phyloP scores from a whole-genome alignment of 2,888 invertebrate species.

The Cataglyphis livida region DNA sequence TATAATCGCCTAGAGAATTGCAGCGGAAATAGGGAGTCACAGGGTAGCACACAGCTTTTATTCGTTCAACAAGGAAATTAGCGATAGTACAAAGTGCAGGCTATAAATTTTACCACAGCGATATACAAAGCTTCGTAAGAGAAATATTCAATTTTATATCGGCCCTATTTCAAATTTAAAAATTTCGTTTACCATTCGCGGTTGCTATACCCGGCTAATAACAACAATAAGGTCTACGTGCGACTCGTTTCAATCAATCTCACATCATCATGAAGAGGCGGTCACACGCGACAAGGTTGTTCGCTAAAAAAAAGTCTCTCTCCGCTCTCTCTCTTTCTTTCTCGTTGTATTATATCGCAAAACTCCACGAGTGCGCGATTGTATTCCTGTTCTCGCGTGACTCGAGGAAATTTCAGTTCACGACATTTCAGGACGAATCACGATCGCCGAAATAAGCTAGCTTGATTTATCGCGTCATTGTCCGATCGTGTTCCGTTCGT shows the following conservation, averaged over 20 bases:
- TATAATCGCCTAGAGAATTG: neutral
- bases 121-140: neutral
- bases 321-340: neutral
- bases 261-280: conserved; percentile 22
- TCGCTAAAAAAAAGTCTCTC: conserved; percentile 1
- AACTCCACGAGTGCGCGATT: conserved; percentile 26
- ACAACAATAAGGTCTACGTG: neutral
- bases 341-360: conserved; percentile 13
- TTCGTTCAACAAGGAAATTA: conserved; percentile 6
- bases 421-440: conserved; percentile 41
- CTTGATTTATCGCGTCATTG: conserved; percentile 46
- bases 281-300: conserved; percentile 45
- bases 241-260: conserved; percentile 26
- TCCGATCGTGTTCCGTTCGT: neutral
- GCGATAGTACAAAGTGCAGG: conserved; percentile 14
- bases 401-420: conserved; percentile 25
- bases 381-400: conserved; percentile 27
- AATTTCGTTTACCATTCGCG: neutral
- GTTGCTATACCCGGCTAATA: neutral
- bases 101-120: conserved; percentile 14
- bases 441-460: conserved; percentile 45
- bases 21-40: neutral
- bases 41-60: neutral
- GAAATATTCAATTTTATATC: conserved; percentile 6
- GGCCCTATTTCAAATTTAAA: neutral